phyloP scores from a whole-genome alignment of 2,113 vertebrate genomes.

The Takifugu bimaculatus region DNA sequence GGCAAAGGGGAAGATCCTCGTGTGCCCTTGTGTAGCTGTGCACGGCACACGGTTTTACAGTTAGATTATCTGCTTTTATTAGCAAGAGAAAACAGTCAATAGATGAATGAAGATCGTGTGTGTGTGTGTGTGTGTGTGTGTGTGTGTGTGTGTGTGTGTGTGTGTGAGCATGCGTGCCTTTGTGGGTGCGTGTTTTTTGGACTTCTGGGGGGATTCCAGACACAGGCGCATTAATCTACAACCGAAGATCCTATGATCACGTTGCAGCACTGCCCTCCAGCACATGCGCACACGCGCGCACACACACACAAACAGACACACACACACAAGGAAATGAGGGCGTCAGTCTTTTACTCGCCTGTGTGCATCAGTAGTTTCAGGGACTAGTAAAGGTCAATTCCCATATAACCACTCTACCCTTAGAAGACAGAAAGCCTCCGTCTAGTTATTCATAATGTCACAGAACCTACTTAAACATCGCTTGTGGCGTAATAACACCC shows the following conservation, averaged over 20 bases:
- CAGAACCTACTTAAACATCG: conserved; percentile 4
- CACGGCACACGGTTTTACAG: conserved; percentile 22
- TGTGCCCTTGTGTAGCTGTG: conserved; percentile 37
- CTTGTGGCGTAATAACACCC: background rate
- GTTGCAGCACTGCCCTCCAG: conserved; percentile 25
- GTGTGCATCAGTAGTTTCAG: conserved; percentile 18
- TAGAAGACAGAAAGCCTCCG: background rate
- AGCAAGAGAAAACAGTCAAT: conserved; percentile 60
- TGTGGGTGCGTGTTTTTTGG: conserved; percentile 16
- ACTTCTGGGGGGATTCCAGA: conserved; percentile 70
- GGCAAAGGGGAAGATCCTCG: conserved; percentile 67
- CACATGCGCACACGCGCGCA: background rate
- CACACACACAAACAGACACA: conserved; percentile 6
- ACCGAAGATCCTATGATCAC: conserved; percentile 50
- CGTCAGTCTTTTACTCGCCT: conserved; percentile 22
- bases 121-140: conserved; percentile 26
- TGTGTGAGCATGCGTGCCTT: conserved; percentile 13
- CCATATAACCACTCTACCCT: background rate
- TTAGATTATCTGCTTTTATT: conserved; percentile 54
- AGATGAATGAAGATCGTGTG: conserved; percentile 45
- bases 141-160: conserved; percentile 18
- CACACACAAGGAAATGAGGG: conserved; percentile 48
- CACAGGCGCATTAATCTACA: conserved; percentile 56
- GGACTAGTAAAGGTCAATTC: conserved; percentile 46
- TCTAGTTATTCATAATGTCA: conserved; percentile 29